phyloP scores from a whole-genome alignment of 2,888 invertebrate genomes.

The Drosophila anceps region DNA sequence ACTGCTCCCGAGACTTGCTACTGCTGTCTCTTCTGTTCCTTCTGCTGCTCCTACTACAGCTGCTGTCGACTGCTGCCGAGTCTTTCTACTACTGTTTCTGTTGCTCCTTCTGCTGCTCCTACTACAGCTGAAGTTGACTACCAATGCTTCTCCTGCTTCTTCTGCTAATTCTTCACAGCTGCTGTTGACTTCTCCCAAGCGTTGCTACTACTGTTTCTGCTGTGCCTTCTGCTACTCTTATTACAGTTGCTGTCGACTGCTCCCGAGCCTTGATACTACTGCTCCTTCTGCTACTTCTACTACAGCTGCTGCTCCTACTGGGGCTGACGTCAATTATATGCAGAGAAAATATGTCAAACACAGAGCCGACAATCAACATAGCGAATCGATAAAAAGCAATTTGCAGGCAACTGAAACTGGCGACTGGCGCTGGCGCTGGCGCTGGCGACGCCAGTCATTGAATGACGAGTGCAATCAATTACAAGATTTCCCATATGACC shows the following conservation, averaged over 20 bases:
- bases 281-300: neutral
- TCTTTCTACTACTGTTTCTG: neutral
- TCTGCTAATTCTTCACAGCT: neutral
- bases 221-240: no score
- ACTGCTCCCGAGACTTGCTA: slow-evolving; percentile 4
- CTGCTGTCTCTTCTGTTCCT: neutral
- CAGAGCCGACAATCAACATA: slow-evolving; percentile 58
- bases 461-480: slow-evolving; percentile 77
- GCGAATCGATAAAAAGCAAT: slow-evolving; percentile 77
- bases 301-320: slow-evolving; percentile 16
- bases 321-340: slow-evolving; percentile 67
- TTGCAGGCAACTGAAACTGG: slow-evolving; percentile 55
- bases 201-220: neutral
- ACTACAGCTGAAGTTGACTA: neutral
- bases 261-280: no score
- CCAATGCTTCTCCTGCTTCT: slow-evolving; percentile 10
- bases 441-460: slow-evolving; percentile 41
- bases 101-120: neutral
- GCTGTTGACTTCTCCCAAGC: neutral
- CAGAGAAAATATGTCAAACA: slow-evolving; percentile 55
- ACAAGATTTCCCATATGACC: slow-evolving; percentile 76
- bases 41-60: neutral
- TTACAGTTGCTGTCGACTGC: neutral
- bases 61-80: neutral
- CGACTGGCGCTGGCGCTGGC: neutral